Evolutionary conservation across 2,113 vertebrate genomes (phyloP).

Genomic region (Morone saxatilis): DNA sequence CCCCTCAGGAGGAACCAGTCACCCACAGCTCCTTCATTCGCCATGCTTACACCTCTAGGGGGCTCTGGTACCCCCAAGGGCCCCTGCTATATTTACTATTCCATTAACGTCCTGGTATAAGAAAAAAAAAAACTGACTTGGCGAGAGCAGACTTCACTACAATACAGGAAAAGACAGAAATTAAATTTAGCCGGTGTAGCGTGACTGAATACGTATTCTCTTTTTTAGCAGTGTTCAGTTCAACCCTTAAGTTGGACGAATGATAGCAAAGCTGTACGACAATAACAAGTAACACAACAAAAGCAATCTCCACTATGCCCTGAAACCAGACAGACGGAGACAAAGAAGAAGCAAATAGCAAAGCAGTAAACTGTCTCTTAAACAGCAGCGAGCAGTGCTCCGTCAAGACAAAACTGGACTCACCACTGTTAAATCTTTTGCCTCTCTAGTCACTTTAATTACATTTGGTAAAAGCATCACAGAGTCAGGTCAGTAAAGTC

Average conservation of each 20-base stretch:
- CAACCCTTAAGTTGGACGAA: slow-evolving; percentile 68
- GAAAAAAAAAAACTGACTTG: slow-evolving; percentile 7
- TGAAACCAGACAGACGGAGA: slow-evolving; percentile 50
- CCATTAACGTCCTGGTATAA: slow-evolving; percentile 15
- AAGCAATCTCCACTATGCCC: slow-evolving; percentile 44
- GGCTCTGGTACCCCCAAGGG: not conserved
- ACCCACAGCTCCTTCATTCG: slow-evolving; percentile 63
- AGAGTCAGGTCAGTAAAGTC: slow-evolving; percentile 32
- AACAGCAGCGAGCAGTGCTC: slow-evolving; percentile 17
- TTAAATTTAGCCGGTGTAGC: slow-evolving; percentile 50
- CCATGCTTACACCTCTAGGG: slow-evolving; percentile 44
- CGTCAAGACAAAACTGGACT: not conserved
- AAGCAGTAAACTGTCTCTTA: slow-evolving; percentile 48
- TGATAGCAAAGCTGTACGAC: slow-evolving; percentile 41
- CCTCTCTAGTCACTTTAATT: slow-evolving; percentile 55
- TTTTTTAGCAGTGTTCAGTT: slow-evolving; percentile 31
- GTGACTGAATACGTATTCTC: slow-evolving; percentile 52
- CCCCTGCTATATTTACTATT: slow-evolving; percentile 62
- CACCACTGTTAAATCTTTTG: slow-evolving; percentile 36
- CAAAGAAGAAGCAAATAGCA: slow-evolving; percentile 47
- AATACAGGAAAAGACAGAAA: slow-evolving; percentile 40
- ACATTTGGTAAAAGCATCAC: slow-evolving; percentile 55
- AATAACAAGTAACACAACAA: slow-evolving; percentile 61
- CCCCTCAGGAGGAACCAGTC: slow-evolving; percentile 59
- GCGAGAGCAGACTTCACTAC: slow-evolving; percentile 14